A percentile compares a stretch with the other conserved stretches of the same genome.
phyloP scores from a whole-genome alignment of 2,888 invertebrate species.

The Pristionchus japonicus region DNA sequence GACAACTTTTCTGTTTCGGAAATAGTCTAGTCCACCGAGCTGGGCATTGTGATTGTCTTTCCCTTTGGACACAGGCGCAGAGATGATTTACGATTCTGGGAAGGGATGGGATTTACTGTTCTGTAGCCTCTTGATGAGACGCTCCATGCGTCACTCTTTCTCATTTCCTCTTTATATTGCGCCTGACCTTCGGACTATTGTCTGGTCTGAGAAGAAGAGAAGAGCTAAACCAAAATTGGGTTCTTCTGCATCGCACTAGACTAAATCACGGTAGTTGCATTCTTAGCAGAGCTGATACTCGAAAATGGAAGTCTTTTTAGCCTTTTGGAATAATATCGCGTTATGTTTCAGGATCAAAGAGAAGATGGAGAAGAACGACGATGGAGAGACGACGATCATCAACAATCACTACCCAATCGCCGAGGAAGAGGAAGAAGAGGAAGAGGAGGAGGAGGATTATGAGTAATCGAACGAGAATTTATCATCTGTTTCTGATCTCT shows the following conservation, averaged over 20 bases:
- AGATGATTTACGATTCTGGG: neutral
- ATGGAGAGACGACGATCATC: neutral
- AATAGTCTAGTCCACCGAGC: too few species aligned
- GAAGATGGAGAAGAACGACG: neutral
- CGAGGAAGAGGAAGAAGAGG: slow-evolving; percentile 42
- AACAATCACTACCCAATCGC: slow-evolving; percentile 30
- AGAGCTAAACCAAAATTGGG: neutral
- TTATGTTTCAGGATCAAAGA: slow-evolving; percentile 37
- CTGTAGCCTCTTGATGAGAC: neutral
- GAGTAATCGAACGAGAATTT: neutral
- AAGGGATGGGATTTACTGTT: neutral
- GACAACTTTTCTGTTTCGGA: too few species aligned
- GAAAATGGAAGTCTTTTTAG: too few species aligned
- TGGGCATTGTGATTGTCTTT: too few species aligned
- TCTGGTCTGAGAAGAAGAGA: neutral
- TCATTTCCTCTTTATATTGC: neutral
- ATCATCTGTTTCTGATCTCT: slow-evolving; percentile 2
- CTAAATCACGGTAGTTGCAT: neutral
- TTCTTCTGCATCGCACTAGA: neutral
- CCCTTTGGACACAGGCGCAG: too few species aligned
- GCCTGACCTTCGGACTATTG: neutral
- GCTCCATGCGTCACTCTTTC: neutral
- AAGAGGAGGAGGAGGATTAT: slow-evolving; percentile 39
- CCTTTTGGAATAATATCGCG: too few species aligned
- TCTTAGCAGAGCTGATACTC: too few species aligned